A percentile compares a stretch with the other conserved stretches of the same genome.
Conservation (phyloP, 1,140 invertebrate genomes). For the Antheraea mylitta region DNA sequence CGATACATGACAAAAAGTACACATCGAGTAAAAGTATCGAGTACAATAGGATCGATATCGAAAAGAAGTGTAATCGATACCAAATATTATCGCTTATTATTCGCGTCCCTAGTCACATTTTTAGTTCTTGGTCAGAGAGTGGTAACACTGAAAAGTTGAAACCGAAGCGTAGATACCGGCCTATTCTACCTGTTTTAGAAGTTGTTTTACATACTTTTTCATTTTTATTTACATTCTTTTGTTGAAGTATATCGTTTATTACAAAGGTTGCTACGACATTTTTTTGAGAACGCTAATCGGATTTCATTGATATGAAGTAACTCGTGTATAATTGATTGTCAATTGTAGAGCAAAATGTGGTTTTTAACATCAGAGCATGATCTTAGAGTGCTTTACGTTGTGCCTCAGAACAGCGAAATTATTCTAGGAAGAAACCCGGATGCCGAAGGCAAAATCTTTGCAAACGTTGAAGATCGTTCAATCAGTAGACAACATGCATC, state of each 20-base stretch:
- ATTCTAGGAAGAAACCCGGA: slow-evolving; percentile 57
- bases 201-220: background rate
- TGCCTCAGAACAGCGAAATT: slow-evolving; percentile 38
- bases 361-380: slow-evolving; percentile 53
- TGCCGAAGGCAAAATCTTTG: slow-evolving; percentile 57
- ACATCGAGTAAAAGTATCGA: no score
- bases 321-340: background rate
- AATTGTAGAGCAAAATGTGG: slow-evolving; percentile 46
- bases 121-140: no score
- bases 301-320: background rate
- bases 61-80: no score
- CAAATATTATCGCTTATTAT: no score
- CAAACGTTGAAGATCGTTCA: slow-evolving; percentile 75
- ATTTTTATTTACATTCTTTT: background rate
- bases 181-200: slow-evolving; percentile 19
- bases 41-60: no score
- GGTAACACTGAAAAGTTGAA: no score
- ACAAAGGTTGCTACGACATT: background rate
- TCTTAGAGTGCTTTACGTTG: slow-evolving; percentile 53
- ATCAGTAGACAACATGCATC: slow-evolving; percentile 79
- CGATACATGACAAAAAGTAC: no score
- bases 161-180: no score
- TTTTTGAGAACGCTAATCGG: background rate
- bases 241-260: background rate
- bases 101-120: no score